phyloP scores from a whole-genome alignment of 2,888 invertebrate genomes.

The Hirtodrosophila histrioides region DNA sequence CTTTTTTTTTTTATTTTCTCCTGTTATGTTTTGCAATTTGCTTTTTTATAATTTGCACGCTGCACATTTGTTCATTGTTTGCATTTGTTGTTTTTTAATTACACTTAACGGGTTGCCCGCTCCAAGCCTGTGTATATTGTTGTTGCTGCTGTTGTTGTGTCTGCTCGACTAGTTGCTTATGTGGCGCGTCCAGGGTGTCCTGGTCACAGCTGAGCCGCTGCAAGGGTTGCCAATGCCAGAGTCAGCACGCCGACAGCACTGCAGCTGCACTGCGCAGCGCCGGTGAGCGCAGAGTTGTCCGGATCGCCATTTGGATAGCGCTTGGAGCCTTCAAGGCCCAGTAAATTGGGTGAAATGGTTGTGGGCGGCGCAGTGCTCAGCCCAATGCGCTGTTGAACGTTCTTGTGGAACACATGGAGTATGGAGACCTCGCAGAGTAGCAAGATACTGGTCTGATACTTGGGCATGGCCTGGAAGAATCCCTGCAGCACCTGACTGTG shows the following conservation, averaged over 20 bases:
- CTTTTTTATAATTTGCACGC: constrained; percentile 42
- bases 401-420: constrained; percentile 84
- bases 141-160: constrained; percentile 23
- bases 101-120: constrained; percentile 51
- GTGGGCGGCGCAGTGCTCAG: constrained; percentile 82
- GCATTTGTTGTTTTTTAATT: constrained; percentile 72
- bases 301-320: constrained; percentile 83
- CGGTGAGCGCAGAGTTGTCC: constrained; percentile 84
- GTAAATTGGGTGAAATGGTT: constrained; percentile 83
- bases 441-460: constrained; percentile 83
- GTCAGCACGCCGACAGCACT: constrained; percentile 55
- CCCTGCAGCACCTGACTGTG: constrained; percentile 84
- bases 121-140: constrained; percentile 17
- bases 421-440: constrained; percentile 84
- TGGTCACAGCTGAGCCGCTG: constrained; percentile 79
- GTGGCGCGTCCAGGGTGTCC: constrained; percentile 30
- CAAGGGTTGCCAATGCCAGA: constrained; percentile 56
- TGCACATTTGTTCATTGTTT: constrained; percentile 49
- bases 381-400: constrained; percentile 83
- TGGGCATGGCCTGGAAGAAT: constrained; percentile 83
- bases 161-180: constrained; percentile 45
- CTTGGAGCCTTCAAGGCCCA: constrained; percentile 84
- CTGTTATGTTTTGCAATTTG: constrained; percentile 40
- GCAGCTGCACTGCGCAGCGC: constrained; percentile 71
- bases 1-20: constrained; percentile 23